Conservation (phyloP, 92 coral and sea anemone genomes). For the Parazoanthus atlanticus region DNA sequence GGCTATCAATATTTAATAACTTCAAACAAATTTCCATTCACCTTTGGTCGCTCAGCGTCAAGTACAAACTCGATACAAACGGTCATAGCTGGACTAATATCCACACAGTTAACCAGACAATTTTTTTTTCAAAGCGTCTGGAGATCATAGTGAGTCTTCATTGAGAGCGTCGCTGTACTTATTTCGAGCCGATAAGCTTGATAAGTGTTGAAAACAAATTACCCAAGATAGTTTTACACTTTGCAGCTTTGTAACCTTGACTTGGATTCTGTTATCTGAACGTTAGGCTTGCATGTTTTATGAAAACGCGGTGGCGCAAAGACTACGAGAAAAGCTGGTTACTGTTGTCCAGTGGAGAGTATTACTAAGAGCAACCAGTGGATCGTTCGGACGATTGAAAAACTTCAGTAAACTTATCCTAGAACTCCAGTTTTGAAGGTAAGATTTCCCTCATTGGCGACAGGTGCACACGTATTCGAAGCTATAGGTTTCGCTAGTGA, state of each 20-base stretch:
- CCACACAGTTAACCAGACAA: neutral
- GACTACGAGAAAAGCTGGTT: neutral
- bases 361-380: neutral
- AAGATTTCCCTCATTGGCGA: neutral
- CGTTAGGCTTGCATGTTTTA: conserved; percentile 13
- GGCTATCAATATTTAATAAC: conserved; percentile 29
- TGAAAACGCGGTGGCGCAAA: neutral
- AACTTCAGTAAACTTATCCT: neutral
- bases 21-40: conserved; percentile 30
- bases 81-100: conserved; percentile 6
- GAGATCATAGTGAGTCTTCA: neutral
- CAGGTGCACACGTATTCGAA: conserved; percentile 17
- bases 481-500: neutral
- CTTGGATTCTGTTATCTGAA: neutral
- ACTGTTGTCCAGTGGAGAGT: neutral
- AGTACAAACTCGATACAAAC: neutral
- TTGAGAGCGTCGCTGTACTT: neutral
- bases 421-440: conserved; percentile 19
- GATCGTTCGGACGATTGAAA: neutral
- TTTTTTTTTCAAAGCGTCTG: neutral
- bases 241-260: neutral
- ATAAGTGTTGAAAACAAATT: neutral
- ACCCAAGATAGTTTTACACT: neutral
- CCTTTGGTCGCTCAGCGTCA: conserved; percentile 24
- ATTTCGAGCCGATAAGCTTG: neutral